Evolutionary conservation across 2,113 vertebrate species (phyloP), one percentile per base, ranked within the genome.

Genomic region (Hyla sarda): DNA sequence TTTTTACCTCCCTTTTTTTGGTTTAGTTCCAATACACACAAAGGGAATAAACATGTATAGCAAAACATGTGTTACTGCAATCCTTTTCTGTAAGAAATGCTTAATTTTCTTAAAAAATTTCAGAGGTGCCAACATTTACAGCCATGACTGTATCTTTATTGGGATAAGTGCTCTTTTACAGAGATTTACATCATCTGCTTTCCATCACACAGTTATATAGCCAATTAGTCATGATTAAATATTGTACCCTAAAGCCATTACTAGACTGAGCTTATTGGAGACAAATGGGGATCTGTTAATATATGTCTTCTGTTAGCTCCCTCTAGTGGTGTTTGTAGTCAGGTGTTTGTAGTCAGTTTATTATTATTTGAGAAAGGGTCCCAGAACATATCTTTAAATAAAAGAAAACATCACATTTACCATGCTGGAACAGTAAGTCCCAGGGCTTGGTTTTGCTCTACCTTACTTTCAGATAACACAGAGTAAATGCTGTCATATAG

Each of bases 351-450:
- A 34, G 1, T 1, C 28, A 41, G 41, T n/a, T n/a, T n/a, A n/a
- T n/a, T n/a, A n/a, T n/a, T n/a, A n/a, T n/a, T n/a, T 3, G 12
- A 16, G 1, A 14, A 12, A 30, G 1, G 13, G 14, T 0, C n/a
- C 7, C 50, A 54, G 2, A 54, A 23, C 56, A 58, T n/a, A 58
- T 9, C 56, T n/a, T 6, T 5, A 67, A 67, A 67, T 14, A 67
- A 10, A 1, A 16, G 25, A 67, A 16, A n/a, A 14, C 12, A 67
- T 11, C 21, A 58, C 56, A 58, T 58, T 9, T 23, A 58, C 56
- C 19, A 56, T 21, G 52, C 5, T 21, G 19, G 52, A 7, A 21
- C 7, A 21, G 19, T 3, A 56, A 56, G 19, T 56, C 52, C 17
- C 52, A 23, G 2, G 4, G 56, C 21, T 58, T 58, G 41, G 0